A percentile compares a stretch with the other conserved stretches of the same genome.
phyloP scores from a whole-genome alignment of 2,113 vertebrate genomes.

The Chlorodrepanis virens region DNA sequence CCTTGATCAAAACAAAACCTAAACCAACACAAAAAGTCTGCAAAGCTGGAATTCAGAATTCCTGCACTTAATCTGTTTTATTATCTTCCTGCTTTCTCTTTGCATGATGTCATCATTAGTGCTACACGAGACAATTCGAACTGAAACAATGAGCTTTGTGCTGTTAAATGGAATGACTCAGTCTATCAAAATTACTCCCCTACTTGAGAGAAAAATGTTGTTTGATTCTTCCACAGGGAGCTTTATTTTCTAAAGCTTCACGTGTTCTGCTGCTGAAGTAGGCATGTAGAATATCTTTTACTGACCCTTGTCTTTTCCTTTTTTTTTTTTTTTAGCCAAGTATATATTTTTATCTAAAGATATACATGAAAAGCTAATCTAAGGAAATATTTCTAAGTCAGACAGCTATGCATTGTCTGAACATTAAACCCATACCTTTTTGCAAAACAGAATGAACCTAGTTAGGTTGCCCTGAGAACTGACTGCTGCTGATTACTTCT shows the following conservation, averaged over 20 bases:
- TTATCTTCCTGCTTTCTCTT: neutral
- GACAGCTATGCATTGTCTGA: neutral
- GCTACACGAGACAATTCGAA: neutral
- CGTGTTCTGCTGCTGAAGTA: neutral
- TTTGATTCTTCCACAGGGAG: neutral
- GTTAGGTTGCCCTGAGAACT: neutral
- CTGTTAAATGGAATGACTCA: neutral
- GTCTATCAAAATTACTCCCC: neutral
- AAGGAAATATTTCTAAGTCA: neutral
- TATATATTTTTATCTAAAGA: neutral
- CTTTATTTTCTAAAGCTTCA: neutral
- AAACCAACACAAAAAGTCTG: neutral
- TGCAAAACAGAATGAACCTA: neutral
- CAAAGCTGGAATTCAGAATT: neutral
- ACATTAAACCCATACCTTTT: neutral
- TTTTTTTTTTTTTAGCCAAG: neutral
- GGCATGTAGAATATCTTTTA: neutral
- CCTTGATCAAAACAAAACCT: neutral
- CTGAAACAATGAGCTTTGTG: neutral
- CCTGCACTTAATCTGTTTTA: neutral
- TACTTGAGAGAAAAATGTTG: neutral
- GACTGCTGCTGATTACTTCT: neutral
- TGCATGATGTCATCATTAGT: neutral
- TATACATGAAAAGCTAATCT: neutral
- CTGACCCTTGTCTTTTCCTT: neutral